Evolutionary conservation across 2,888 invertebrate genomes (phyloP).

Genomic region (Melitaea athalia): DNA sequence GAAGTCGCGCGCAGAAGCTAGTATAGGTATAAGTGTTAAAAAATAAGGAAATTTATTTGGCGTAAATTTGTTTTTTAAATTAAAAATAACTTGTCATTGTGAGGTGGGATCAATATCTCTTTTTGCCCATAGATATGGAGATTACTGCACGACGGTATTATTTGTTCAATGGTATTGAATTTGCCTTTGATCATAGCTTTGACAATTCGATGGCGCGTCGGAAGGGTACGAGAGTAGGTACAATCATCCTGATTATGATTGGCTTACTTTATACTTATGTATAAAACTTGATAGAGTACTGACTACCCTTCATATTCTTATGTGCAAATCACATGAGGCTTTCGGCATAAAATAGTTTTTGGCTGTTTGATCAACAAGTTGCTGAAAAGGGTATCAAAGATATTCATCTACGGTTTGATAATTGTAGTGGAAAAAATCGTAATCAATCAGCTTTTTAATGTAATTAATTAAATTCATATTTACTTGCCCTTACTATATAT

Average conservation of each 20-base stretch:
- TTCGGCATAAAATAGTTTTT: no score
- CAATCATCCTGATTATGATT: conserved; percentile 26
- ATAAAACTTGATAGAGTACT: not conserved
- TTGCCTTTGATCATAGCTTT: conserved; percentile 29
- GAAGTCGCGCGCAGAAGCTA: no score
- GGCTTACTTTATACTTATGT: conserved; percentile 12
- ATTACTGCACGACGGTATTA: conserved; percentile 17
- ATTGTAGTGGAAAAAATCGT: no score
- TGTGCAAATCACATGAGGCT: no score
- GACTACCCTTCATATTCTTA: no score
- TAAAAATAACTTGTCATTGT: not conserved
- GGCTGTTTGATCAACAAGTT: no score
- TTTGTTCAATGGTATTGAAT: conserved; percentile 29
- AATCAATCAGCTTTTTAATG: no score
- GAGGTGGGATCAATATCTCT: not conserved
- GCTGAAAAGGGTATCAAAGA: no score
- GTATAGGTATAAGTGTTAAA: not conserved
- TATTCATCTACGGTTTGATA: no score
- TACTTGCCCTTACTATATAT: no score
- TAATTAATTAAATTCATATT: no score
- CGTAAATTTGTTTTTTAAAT: not conserved
- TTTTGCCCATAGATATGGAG: conserved; percentile 2
- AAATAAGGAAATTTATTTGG: not conserved
- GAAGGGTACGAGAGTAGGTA: conserved; percentile 15
- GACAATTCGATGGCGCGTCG: conserved; percentile 22